Conservation (phyloP, 2,888 invertebrate species). For the Candidula unifasciata region DNA sequence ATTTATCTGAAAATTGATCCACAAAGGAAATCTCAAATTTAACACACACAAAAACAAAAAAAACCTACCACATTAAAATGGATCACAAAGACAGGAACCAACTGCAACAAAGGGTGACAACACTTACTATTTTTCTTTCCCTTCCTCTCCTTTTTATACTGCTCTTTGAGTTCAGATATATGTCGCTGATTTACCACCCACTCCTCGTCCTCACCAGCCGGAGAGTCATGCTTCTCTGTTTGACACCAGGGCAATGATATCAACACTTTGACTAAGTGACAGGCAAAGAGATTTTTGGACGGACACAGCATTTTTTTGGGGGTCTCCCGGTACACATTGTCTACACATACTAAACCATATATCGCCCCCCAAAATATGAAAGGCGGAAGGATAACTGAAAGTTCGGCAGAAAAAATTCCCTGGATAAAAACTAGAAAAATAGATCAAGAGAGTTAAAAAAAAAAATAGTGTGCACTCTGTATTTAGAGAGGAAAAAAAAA, state of each 20-base stretch:
- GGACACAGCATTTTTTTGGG: slow-evolving; percentile 17
- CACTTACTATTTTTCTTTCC: slow-evolving; percentile 75
- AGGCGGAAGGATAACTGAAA: too few relatives aligned
- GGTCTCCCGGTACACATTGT: background rate
- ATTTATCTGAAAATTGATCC: background rate
- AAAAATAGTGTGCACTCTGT: too few relatives aligned
- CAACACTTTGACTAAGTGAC: slow-evolving; percentile 39
- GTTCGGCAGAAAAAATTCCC: too few relatives aligned
- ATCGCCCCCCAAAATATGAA: too few relatives aligned
- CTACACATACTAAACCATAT: background rate
- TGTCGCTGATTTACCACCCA: slow-evolving; percentile 78
- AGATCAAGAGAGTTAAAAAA: too few relatives aligned
- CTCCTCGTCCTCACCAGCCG: slow-evolving; percentile 69
- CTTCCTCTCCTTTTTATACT: slow-evolving; percentile 78
- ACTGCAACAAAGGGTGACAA: slow-evolving; percentile 39
- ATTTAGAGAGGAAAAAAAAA: too few relatives aligned
- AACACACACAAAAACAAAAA: too few relatives aligned
- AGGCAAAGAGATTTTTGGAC: slow-evolving; percentile 16
- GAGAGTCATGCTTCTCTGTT: slow-evolving; percentile 72
- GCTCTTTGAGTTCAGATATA: slow-evolving; percentile 79
- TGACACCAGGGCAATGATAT: slow-evolving; percentile 52
- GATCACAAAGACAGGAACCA: slow-evolving; percentile 6
- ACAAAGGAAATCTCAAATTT: slow-evolving; percentile 24
- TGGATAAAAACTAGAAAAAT: too few relatives aligned
- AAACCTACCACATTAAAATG: background rate